Evolutionary conservation across 2,113 vertebrate genomes (phyloP).

Genomic region (Gymnogyps californianus): DNA sequence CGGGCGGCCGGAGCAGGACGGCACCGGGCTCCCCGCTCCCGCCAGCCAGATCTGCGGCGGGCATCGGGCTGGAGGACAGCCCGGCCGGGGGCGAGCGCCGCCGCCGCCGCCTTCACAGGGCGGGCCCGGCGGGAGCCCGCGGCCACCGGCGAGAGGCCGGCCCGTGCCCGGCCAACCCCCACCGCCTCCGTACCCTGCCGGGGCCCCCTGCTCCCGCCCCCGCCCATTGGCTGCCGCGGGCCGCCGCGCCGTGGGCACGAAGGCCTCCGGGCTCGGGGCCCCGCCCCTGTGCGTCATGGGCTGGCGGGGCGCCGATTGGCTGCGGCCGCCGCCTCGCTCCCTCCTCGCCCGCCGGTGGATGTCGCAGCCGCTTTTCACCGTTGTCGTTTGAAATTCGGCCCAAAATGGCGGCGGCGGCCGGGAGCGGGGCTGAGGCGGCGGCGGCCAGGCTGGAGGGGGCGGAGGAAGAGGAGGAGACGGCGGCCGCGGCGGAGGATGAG

Average conservation of each 20-base stretch:
- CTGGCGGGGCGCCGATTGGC: not conserved
- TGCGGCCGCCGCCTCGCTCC: not conserved
- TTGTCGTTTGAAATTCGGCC: not conserved
- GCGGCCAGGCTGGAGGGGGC: slow-evolving; percentile 47
- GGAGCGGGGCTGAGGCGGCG: not conserved
- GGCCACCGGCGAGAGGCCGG: fast-evolving
- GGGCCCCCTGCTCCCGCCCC: too few species aligned
- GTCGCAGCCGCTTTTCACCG: not conserved
- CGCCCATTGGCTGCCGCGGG: not conserved
- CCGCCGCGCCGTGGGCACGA: not conserved
- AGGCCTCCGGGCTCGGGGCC: not conserved
- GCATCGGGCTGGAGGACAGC: fast-evolving
- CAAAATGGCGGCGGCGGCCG: slow-evolving; percentile 55
- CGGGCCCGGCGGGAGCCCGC: fast-evolving
- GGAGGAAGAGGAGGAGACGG: not conserved
- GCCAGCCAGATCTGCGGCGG: too few species aligned
- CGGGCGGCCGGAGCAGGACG: too few species aligned
- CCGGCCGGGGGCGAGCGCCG: too few species aligned
- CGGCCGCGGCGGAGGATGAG: not conserved
- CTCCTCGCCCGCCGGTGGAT: not conserved
- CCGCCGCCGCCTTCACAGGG: too few species aligned
- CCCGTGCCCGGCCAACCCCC: too few species aligned
- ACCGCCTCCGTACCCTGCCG: too few species aligned
- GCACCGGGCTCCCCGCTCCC: not conserved
- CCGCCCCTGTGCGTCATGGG: not conserved